Evolutionary conservation across 2,113 vertebrate species (phyloP), one percentile per base, ranked within the genome.

Genomic region (Dromas ardeola): DNA sequence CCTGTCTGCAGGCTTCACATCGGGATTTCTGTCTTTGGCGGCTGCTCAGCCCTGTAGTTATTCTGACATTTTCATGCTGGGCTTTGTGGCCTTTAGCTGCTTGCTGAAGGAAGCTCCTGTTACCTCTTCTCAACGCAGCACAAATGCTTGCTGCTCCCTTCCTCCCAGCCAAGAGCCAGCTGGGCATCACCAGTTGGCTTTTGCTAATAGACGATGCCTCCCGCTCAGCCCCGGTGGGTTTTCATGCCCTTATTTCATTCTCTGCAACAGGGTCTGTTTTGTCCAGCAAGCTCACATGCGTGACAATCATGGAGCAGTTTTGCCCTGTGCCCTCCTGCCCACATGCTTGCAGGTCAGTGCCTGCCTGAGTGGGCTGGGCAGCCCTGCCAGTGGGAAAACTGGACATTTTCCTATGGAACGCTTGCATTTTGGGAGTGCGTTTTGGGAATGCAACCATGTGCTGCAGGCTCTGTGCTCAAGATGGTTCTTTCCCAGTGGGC

Each of bases 261-360:
- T 50, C 63, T 87, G 50, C 34, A 30, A n/a, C 13, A 25, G 59
- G 49, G 25, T 49, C 11, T 71, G 50, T 5, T 52, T 50, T n/a
- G 5, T 40, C n/a, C 21, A 9, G 29, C 52, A 23, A 19, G 15
- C 36, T 63, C 20, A 5, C 2, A 13, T 13, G 19, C 2, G 1
- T 21, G n/a, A 42, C 30, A 45, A 52, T 10, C 45, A 26, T 8
- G 13, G 30, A 49, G 56, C 52, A 42, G 23, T 10, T 74, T 29
- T 45, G 36, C 22, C 45, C 27, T 25, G 32, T 38, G 32, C 32
- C 42, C 58, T 59, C 25, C 45, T 47, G 65, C n/a, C 22, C 14
- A 15, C 16, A 1, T 10, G 6, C 15, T 30, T 1, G 0, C 34
- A 26, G 45, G 34, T 25, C 29, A 11, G 56, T 21, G 40, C 49